phyloP scores from a whole-genome alignment of 2,888 invertebrate genomes.

The Rapana venosa region DNA sequence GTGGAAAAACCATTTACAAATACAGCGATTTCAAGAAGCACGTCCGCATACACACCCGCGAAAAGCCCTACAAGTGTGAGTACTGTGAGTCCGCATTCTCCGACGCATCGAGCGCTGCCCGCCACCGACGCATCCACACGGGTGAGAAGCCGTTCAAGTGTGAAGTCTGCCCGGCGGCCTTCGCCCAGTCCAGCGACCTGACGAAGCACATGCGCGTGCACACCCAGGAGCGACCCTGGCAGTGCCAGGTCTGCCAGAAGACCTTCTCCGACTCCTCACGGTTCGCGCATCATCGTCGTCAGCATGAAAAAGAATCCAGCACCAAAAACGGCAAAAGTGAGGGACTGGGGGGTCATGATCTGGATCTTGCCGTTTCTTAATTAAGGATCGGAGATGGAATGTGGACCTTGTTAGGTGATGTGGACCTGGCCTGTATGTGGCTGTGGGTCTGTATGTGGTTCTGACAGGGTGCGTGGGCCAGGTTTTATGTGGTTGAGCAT shows the following conservation, averaged over 20 bases:
- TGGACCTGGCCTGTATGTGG: too few species aligned
- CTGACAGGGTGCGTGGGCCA: too few species aligned
- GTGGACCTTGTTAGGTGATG: too few species aligned
- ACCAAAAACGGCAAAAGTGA: neutral
- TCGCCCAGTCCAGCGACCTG: constrained; percentile 44
- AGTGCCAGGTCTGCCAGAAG: constrained; percentile 44
- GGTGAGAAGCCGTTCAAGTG: constrained; percentile 47
- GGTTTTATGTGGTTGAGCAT: too few species aligned
- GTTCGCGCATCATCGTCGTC: constrained; percentile 24
- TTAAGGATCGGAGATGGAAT: neutral
- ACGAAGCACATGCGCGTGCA: constrained; percentile 49
- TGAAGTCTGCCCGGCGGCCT: constrained; percentile 38
- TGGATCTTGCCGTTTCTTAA: neutral
- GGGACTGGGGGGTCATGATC: neutral
- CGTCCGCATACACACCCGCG: constrained; percentile 46
- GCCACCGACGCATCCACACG: constrained; percentile 46
- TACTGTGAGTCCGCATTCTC: constrained; percentile 45
- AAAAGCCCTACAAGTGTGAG: constrained; percentile 49
- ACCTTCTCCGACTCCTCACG: constrained; percentile 36
- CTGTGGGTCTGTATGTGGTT: too few species aligned
- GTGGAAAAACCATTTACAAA: constrained; percentile 43
- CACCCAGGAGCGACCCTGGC: constrained; percentile 48
- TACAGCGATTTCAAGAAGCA: constrained; percentile 45
- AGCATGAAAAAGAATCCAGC: constrained; percentile 18
- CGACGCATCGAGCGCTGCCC: constrained; percentile 29